Conservation (phyloP, 2,113 vertebrate genomes). For the Lepus europaeus region DNA sequence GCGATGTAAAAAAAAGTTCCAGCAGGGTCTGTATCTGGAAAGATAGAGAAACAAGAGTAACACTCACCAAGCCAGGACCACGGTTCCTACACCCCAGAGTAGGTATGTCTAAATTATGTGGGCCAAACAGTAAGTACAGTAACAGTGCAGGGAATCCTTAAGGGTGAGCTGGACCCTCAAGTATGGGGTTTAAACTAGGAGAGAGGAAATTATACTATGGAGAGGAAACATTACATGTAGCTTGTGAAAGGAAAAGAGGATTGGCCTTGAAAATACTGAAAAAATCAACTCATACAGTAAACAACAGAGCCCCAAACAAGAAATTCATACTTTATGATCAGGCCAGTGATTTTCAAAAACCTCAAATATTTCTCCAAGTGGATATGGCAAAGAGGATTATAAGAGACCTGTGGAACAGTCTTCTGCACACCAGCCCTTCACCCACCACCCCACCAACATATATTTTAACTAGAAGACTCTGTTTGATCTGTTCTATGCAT, state of each 20-base stretch:
- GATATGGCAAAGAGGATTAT: background rate
- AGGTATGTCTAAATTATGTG: background rate
- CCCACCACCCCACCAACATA: background rate
- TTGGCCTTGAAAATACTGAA: background rate
- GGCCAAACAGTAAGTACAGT: background rate
- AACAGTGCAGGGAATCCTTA: background rate
- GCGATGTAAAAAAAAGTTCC: background rate
- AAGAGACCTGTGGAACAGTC: background rate
- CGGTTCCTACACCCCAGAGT: background rate
- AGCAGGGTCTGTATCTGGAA: background rate
- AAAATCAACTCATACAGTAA: background rate
- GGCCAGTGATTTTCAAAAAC: background rate
- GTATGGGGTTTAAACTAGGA: no score
- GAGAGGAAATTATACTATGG: background rate
- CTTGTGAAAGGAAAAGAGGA: background rate
- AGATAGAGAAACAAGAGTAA: background rate
- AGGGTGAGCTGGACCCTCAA: background rate
- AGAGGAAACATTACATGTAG: background rate
- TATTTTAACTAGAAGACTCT: background rate
- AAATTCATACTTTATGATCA: background rate
- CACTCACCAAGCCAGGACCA: background rate
- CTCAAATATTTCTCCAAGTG: background rate
- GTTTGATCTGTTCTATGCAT: background rate
- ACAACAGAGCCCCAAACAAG: background rate
- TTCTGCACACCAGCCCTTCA: no score